These are phyloP conservation scores for Peromyscus leucopus DNA, from an alignment of 2,113 vertebrate species.

Conservation along the genomic window DNA sequence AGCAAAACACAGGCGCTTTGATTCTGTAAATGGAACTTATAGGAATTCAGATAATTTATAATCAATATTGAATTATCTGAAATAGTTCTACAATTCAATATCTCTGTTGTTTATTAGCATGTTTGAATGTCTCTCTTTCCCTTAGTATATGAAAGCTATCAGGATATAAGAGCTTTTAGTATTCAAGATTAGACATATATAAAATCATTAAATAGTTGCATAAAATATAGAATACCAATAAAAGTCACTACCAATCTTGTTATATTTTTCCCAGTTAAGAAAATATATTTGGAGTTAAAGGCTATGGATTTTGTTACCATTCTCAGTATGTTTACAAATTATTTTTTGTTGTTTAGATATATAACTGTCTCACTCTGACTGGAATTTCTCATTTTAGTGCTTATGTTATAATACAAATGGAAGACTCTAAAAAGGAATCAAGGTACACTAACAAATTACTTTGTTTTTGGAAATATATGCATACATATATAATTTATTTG, in stretches of 20 bases:
- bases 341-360: conserved; percentile 24
- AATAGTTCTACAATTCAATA: conserved; percentile 48
- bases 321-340: conserved; percentile 16
- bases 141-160: neutral
- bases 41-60: conserved; percentile 35
- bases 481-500: neutral
- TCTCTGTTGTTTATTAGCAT: neutral
- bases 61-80: neutral
- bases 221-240: neutral
- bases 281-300: conserved; percentile 1
- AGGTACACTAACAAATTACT: neutral
- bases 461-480: neutral
- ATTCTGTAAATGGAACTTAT: neutral
- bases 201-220: conserved; percentile 28
- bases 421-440: neutral
- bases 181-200: neutral
- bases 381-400: neutral
- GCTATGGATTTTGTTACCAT: neutral
- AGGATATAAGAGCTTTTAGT: neutral
- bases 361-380: conserved; percentile 1
- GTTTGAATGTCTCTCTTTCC: neutral
- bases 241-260: neutral
- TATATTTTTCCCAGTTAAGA: neutral
- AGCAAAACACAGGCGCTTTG: neutral
- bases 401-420: neutral